phyloP scores from a whole-genome alignment of 1,140 invertebrate genomes.

The Cotesia typhae region DNA sequence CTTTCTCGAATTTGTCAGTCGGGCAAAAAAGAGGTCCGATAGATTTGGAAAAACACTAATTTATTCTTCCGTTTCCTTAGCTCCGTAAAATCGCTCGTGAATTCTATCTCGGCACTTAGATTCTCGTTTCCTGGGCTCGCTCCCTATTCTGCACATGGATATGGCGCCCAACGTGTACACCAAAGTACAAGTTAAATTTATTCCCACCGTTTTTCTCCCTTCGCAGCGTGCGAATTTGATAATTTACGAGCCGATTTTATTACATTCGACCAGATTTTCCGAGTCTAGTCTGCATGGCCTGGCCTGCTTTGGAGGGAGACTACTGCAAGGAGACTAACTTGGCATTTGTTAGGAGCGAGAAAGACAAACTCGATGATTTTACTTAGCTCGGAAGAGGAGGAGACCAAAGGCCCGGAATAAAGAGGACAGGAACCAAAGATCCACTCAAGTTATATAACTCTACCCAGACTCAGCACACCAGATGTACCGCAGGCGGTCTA shows the following conservation, averaged over 20 bases:
- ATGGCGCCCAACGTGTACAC: no score
- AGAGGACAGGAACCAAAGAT: slow-evolving; percentile 11
- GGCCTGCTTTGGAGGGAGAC: background rate
- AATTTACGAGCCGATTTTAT: slow-evolving; percentile 46
- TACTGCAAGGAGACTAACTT: background rate
- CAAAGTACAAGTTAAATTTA: slow-evolving; percentile 30
- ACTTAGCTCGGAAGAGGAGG: background rate
- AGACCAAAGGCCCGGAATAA: background rate
- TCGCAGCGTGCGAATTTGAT: slow-evolving; percentile 37
- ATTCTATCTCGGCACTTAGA: slow-evolving; percentile 26
- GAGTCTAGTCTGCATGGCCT: background rate
- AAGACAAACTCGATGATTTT: background rate
- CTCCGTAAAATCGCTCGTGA: slow-evolving; percentile 6
- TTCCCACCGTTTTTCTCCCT: background rate
- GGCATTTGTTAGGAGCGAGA: background rate
- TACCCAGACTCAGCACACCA: slow-evolving; percentile 44
- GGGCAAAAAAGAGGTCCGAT: background rate
- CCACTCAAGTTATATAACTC: slow-evolving; percentile 24
- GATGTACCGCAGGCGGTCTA: slow-evolving; percentile 50
- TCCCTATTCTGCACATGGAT: background rate
- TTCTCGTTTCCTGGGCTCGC: slow-evolving; percentile 30
- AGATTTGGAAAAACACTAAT: slow-evolving; percentile 5
- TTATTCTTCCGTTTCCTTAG: slow-evolving; percentile 1
- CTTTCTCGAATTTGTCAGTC: no score
- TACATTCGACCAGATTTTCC: slow-evolving; percentile 40